Evolutionary conservation across 2,888 invertebrate genomes (phyloP), one percentile per base, ranked within the genome.

Genomic region (Buathra laborator): DNA sequence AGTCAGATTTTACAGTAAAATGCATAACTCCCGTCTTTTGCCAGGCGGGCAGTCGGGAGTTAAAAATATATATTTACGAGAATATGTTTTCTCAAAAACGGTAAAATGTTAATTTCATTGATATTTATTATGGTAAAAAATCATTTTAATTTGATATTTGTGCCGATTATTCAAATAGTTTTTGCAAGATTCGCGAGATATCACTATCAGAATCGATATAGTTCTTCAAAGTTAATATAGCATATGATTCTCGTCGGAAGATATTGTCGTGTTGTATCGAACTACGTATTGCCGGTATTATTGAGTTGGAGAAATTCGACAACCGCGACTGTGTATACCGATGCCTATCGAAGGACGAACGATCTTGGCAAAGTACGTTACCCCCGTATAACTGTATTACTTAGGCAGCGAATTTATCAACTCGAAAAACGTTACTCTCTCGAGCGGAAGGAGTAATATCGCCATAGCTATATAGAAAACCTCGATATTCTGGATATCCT

Each of bases 361-460:
- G 68, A 62, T 67, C 24, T 14, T 14, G 53, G 37, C 37, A 44
- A 46, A 59, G 16, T 37, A 81, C 67, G 68, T 59, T 71, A 71
- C 79, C 24, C 56, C 24, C 12, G 56, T 29, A 12, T 62, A 62
- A 32, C 59, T 62, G 59, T n/a, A 62, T 32, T 32, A 62, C 59
- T 24, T 29, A 62, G 14, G 62, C 71, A 56, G 51, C 46, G 19
- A 68, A 81, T 83, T 83, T 81, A 81, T 59, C 77, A 70, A 86
- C 66, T 71, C 43, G 24, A 37, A 44, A 48, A 19, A 43, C 19
- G 37, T n/a, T 59, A 6, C 43, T 12, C 29, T 12, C 37, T 66
- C 74, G 64, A 56, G 53, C 59, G 72, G 48, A 75, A 80, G 67
- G 62, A 32, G 53, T 77, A 83, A 81, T 84, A 43, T 74, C 48